Percentiles rank a stretch among this genome's conserved stretches.
Evolutionary conservation across 2,797 vertebrate genomes (phyloP).

Genomic region (Enteromius trimaculatus): DNA sequence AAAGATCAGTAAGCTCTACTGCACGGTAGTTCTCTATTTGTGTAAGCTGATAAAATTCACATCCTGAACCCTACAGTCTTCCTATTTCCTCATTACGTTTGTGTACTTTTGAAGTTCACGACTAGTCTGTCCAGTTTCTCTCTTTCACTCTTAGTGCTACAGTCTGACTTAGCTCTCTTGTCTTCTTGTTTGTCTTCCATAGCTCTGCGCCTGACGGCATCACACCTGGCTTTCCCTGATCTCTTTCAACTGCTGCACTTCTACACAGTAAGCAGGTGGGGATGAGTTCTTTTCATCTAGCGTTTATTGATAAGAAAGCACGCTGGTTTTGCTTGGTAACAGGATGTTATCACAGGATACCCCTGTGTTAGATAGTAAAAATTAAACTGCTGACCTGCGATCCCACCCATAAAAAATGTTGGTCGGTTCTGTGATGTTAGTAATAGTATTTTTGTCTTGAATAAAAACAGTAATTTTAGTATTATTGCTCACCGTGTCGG

Average conservation of each 20-base stretch:
- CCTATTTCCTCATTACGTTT: conserved; percentile 38
- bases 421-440: neutral
- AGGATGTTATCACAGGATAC: neutral
- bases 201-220: conserved; percentile 81
- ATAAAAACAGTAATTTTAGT: neutral
- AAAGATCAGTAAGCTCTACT: neutral
- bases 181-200: neutral
- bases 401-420: no score
- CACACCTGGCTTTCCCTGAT: conserved; percentile 81
- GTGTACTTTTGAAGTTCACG: conserved; percentile 22
- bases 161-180: neutral
- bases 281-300: neutral
- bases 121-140: conserved; percentile 53
- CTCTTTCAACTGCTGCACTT: conserved; percentile 82
- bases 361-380: neutral
- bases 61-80: neutral
- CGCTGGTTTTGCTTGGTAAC: neutral
- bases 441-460: neutral
- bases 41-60: neutral
- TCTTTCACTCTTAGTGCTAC: neutral
- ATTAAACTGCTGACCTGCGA: no score
- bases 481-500: neutral
- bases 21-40: neutral
- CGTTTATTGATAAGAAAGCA: neutral
- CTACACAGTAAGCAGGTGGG: conserved; percentile 85